Base-by-base conservation (phyloP, 2,113 vertebrate genomes). In the Ascaphus truei region DNA sequence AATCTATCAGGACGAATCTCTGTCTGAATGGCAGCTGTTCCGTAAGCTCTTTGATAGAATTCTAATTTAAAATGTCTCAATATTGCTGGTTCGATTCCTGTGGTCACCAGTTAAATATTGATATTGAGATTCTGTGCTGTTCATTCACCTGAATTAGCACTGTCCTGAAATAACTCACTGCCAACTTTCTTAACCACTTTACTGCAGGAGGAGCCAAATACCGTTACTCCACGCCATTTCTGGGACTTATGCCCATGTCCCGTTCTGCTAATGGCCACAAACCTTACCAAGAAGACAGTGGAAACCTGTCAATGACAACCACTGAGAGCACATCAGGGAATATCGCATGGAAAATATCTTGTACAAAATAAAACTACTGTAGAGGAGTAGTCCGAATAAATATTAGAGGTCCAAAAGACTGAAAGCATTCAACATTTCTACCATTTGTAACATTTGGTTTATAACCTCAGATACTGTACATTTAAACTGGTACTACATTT, bases 71-170 rank as follows among this genome's bases (percentile, higher is more conserved):
- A 52, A 58, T 20, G 3, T 22, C 53, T 58, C 53, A 33, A 57
- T 68, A 58, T 58, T 68, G 53, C 65, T 22, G 52, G 12, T 68
- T 48, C 65, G 52, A 68, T 57, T 68, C 53, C 65, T 68, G 65
- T 33, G 53, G 65, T 58, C 52, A 26, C 65, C 52, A 25, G 65
- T 58, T 25, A 58, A 68, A 68, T 68, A 68, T 68, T 68, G 65
- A 68, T 47, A 15, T 68, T 68, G 51, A 68, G 65, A 68, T 58
- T 15, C 65, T 13, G 53, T 3, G 53, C 53, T 33, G 53, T 45
- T 48, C 52, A 20, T 58, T 68, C 52, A 68, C 65, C 65, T 68
- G 65, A 68, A 68, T 68, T 68, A 68, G 65, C 53, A 48, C 53
- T 22, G 65, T 57, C 65, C 65, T 68, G 13, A 48, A 30, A 48